phyloP scores from a whole-genome alignment of 1,140 invertebrate species.

The Asobara japonica region DNA sequence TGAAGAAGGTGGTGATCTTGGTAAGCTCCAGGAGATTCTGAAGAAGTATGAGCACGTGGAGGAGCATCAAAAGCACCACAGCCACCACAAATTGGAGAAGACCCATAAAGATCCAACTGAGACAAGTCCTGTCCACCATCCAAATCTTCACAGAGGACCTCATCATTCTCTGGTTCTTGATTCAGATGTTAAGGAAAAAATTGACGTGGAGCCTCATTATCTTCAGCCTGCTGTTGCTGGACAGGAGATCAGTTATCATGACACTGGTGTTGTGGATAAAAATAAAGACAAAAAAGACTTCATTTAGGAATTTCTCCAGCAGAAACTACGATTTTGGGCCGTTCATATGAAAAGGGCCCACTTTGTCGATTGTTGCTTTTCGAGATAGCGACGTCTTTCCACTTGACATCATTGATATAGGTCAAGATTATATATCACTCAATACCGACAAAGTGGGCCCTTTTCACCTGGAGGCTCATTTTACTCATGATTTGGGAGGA shows the following conservation, averaged over 20 bases:
- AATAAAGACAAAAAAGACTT: constrained; percentile 63
- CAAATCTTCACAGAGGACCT: constrained; percentile 54
- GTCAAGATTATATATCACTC: no score
- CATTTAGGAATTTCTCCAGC: constrained; percentile 22
- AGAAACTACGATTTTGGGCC: no score
- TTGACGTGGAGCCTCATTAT: constrained; percentile 67
- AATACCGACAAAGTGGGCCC: no score
- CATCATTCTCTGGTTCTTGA: constrained; percentile 62
- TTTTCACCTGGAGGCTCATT: no score
- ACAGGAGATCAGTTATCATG: constrained; percentile 67
- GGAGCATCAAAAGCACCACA: constrained; percentile 42
- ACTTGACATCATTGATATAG: no score
- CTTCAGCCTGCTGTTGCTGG: constrained; percentile 66
- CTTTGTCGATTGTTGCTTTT: no score
- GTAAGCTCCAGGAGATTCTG: constrained; percentile 55
- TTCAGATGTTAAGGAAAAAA: constrained; percentile 62
- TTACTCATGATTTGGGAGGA: no score
- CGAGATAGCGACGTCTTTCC: no score
- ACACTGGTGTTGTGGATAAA: constrained; percentile 58
- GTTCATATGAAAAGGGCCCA: neutral
- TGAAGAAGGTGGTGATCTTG: constrained; percentile 54
- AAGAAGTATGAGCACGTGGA: constrained; percentile 50
- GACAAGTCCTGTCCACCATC: constrained; percentile 44
- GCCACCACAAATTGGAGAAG: constrained; percentile 46
- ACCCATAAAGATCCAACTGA: constrained; percentile 40